Evolutionary conservation across 2,797 vertebrate species (phyloP).

Genomic region (Lacerta viridis): DNA sequence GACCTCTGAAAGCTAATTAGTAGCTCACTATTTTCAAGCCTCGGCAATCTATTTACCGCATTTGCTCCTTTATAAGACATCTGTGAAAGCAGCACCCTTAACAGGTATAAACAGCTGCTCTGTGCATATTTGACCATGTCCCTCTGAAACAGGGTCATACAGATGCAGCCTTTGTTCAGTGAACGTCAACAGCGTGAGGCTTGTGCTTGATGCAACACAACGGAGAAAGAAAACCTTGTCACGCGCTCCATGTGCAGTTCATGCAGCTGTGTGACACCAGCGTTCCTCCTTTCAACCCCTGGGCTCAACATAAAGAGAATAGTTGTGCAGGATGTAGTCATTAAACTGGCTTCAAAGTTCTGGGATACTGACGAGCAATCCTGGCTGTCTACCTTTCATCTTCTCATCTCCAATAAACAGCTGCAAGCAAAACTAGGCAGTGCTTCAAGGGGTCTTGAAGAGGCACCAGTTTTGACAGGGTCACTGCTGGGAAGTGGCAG

Average conservation of each 20-base stretch:
- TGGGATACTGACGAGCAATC: conserved; percentile 22
- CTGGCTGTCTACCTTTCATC: conserved; percentile 15
- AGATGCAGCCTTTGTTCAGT: background rate
- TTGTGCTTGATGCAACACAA: background rate
- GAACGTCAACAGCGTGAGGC: background rate
- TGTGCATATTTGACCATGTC: background rate
- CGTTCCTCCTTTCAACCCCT: background rate
- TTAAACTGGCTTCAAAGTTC: conserved; percentile 19
- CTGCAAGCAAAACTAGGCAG: conserved; percentile 31
- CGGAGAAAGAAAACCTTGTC: conserved; percentile 6
- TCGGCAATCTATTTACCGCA: rapidly evolving
- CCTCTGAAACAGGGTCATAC: background rate
- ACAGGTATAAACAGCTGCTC: background rate
- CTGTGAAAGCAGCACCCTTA: conserved; percentile 1
- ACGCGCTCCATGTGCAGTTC: background rate
- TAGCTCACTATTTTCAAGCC: background rate
- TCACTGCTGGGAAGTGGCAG: background rate
- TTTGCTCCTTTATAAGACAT: background rate
- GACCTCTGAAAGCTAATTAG: background rate
- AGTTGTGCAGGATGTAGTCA: conserved; percentile 5
- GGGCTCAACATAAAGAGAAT: background rate
- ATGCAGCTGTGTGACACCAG: background rate
- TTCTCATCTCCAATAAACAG: background rate
- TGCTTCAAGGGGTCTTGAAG: conserved; percentile 16
- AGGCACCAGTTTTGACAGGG: conserved; percentile 13